These are phyloP conservation scores for Pseudomyrmex dendroicus DNA, from an alignment of 1,140 invertebrate genomes.

Conservation along the genomic window DNA sequence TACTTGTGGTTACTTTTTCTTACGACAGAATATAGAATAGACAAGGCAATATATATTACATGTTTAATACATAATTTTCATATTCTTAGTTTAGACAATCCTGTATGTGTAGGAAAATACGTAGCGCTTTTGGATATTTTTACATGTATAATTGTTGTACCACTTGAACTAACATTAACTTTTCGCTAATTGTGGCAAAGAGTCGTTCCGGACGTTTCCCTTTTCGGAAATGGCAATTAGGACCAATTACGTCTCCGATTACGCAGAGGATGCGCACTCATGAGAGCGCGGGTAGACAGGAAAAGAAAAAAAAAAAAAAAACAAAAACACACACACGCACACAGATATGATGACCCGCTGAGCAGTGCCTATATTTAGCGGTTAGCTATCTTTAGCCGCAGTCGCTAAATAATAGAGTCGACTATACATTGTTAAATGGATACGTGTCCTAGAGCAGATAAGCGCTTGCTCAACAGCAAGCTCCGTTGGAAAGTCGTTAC, in stretches of 20 bases:
- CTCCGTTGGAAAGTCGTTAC: constrained; percentile 60
- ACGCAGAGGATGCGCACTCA: constrained; percentile 30
- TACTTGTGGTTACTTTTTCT: neutral
- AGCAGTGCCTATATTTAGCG: constrained; percentile 79
- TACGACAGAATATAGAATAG: neutral
- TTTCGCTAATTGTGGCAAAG: neutral
- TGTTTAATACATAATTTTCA: neutral
- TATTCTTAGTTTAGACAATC: neutral
- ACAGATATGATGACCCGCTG: constrained; percentile 71
- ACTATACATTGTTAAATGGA: constrained; percentile 80
- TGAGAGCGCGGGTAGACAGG: neutral
- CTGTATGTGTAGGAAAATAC: constrained; percentile 21
- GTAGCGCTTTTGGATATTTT: constrained; percentile 5
- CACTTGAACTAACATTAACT: constrained; percentile 9
- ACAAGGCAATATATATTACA: neutral
- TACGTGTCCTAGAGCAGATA: constrained; percentile 78
- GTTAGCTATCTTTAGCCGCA: constrained; percentile 78
- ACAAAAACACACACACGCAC: constrained; percentile 68
- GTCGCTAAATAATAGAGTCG: constrained; percentile 81
- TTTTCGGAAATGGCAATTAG: constrained; percentile 6
- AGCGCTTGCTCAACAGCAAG: constrained; percentile 57
- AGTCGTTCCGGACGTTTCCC: constrained; percentile 14
- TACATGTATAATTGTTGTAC: neutral
- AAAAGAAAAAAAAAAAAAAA: constrained; percentile 61
- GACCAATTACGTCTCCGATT: constrained; percentile 15